phyloP scores from a whole-genome alignment of 2,113 vertebrate genomes.

The Taurulus bubalis region DNA sequence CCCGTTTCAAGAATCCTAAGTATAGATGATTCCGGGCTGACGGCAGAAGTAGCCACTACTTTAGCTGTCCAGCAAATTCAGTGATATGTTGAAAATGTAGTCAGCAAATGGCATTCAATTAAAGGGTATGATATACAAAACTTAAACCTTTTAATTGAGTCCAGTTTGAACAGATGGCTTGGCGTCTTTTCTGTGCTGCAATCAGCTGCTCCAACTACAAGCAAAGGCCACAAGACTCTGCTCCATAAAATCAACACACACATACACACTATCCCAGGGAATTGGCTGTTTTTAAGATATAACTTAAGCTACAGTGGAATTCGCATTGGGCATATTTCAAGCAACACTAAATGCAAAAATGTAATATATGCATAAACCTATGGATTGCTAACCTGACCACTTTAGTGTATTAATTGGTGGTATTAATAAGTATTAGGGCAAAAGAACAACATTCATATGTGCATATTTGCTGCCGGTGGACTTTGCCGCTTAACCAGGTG shows the following conservation, averaged over 20 bases:
- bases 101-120: neutral
- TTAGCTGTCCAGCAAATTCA: neutral
- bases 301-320: neutral
- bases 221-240: neutral
- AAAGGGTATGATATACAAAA: neutral
- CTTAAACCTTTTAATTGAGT: neutral
- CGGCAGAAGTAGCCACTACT: neutral
- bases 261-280: neutral
- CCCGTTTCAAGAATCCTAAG: constrained; percentile 34
- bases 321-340: neutral
- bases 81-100: neutral
- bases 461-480: neutral
- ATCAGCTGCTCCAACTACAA: neutral
- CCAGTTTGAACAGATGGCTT: neutral
- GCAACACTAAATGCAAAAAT: neutral
- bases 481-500: neutral
- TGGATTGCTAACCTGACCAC: neutral
- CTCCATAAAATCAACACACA: neutral
- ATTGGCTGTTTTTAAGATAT: neutral
- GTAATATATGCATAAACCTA: neutral
- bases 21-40: neutral
- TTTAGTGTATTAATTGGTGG: neutral
- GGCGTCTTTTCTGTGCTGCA: neutral
- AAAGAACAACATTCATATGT: neutral
- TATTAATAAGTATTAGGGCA: neutral